Conservation (phyloP, 2,888 invertebrate genomes). For the Eremobia ochroleuca region DNA sequence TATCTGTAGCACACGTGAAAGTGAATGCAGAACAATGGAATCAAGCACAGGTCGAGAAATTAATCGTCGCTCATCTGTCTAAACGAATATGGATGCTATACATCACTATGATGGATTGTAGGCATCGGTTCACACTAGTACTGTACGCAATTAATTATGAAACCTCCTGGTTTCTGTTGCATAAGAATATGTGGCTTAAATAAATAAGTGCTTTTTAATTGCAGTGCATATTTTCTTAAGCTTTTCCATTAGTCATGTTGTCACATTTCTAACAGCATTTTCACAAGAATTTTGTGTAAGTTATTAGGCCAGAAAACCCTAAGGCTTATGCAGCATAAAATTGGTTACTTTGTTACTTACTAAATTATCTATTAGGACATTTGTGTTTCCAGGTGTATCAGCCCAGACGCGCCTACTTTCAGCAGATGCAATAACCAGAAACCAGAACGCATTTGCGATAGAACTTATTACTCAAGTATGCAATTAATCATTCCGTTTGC, state of each 20-base stretch:
- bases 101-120: slow-evolving; percentile 59
- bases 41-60: slow-evolving; percentile 51
- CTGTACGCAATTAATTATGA: slow-evolving; percentile 32
- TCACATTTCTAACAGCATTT: slow-evolving; percentile 7
- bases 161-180: slow-evolving; percentile 23
- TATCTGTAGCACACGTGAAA: slow-evolving; percentile 71
- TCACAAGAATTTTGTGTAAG: not conserved
- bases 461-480: slow-evolving; percentile 70
- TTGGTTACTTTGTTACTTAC: slow-evolving; percentile 27
- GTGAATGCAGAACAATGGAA: slow-evolving; percentile 71
- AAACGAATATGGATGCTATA: slow-evolving; percentile 46
- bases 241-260: slow-evolving; percentile 1
- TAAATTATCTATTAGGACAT: slow-evolving; percentile 48
- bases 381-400: slow-evolving; percentile 24
- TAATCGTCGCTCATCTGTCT: slow-evolving; percentile 55
- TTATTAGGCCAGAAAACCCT: not conserved
- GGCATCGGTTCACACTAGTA: slow-evolving; percentile 38
- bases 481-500: slow-evolving; percentile 66
- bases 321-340: slow-evolving; percentile 25
- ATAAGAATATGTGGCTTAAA: slow-evolving; percentile 5
- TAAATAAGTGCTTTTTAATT: slow-evolving; percentile 17
- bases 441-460: slow-evolving; percentile 72
- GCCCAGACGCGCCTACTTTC: slow-evolving; percentile 51
- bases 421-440: slow-evolving; percentile 70
- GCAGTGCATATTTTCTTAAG: slow-evolving; percentile 4